These are phyloP conservation scores for Sympetrum striolatum DNA, from an alignment of 2,888 invertebrate genomes.

Conservation along the genomic window DNA sequence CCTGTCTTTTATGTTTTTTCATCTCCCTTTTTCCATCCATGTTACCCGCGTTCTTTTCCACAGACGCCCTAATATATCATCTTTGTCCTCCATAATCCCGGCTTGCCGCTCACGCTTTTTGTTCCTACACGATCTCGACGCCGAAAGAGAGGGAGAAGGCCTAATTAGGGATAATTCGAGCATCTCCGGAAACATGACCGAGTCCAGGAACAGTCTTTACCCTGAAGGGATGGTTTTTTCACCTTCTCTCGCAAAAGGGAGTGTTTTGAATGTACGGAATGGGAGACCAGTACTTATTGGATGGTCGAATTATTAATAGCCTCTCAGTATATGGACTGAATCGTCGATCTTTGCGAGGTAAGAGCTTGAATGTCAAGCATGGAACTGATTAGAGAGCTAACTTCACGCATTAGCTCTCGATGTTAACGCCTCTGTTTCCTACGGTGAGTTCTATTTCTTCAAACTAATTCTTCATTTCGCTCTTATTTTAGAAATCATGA, in stretches of 20 bases:
- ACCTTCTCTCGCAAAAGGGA: background rate
- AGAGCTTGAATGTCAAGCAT: too few relatives aligned
- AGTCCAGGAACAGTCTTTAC: background rate
- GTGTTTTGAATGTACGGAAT: background rate
- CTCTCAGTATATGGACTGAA: background rate
- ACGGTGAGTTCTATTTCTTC: too few relatives aligned
- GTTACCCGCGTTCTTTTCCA: background rate
- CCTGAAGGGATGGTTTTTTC: background rate
- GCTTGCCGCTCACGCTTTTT: background rate
- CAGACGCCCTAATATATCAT: conserved; percentile 19
- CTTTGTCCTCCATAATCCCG: conserved; percentile 28
- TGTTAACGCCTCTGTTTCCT: too few relatives aligned
- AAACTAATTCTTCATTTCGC: too few relatives aligned
- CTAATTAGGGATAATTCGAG: conserved; percentile 22
- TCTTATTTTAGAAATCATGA: too few relatives aligned
- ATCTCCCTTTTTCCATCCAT: background rate
- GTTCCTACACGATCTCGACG: background rate
- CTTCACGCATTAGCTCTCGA: too few relatives aligned
- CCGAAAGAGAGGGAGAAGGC: background rate
- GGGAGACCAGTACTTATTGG: background rate
- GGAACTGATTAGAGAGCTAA: too few relatives aligned
- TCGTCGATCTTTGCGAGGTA: too few relatives aligned
- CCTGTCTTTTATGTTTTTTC: background rate
- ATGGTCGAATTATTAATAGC: background rate
- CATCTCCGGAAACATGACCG: background rate